phyloP scores from a whole-genome alignment of 1,140 invertebrate genomes.

The Sogatella furcifera region DNA sequence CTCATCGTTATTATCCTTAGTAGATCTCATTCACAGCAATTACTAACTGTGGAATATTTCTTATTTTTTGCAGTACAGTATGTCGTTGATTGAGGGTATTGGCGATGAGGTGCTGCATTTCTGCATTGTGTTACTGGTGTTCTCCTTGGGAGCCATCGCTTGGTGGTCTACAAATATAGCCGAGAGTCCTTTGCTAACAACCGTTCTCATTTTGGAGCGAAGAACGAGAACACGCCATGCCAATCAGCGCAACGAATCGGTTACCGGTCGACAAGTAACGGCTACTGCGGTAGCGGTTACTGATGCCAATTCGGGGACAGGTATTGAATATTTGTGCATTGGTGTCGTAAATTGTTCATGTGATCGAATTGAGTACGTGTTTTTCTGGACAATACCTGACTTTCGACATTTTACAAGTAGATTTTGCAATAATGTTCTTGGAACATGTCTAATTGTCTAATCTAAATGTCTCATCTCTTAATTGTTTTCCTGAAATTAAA shows the following conservation, averaged over 20 bases:
- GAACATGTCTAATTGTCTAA: too few relatives aligned
- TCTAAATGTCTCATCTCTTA: too few relatives aligned
- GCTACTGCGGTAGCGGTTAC: not conserved
- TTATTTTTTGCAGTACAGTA: slow-evolving; percentile 29
- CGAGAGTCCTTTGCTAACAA: slow-evolving; percentile 35
- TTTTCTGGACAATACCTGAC: too few relatives aligned
- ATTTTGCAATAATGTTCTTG: too few relatives aligned
- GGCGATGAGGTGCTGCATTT: slow-evolving; percentile 74
- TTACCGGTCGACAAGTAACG: not conserved
- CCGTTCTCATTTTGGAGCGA: slow-evolving; percentile 39
- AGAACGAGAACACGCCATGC: slow-evolving; percentile 21
- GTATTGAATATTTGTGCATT: too few relatives aligned
- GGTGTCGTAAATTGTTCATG: too few relatives aligned
- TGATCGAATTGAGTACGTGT: too few relatives aligned
- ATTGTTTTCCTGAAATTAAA: too few relatives aligned
- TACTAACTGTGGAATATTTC: too few relatives aligned
- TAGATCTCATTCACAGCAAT: too few relatives aligned
- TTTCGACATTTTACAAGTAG: too few relatives aligned
- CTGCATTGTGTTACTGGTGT: slow-evolving; percentile 46
- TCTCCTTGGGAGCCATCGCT: slow-evolving; percentile 47
- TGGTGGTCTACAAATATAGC: slow-evolving; percentile 57
- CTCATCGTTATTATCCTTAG: too few relatives aligned
- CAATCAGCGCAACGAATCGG: slow-evolving; percentile 28
- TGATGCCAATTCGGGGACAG: slow-evolving; percentile 7
- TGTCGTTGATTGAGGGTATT: slow-evolving; percentile 63